Conservation (phyloP, 1,140 invertebrate genomes). For the Ostrea edulis region DNA sequence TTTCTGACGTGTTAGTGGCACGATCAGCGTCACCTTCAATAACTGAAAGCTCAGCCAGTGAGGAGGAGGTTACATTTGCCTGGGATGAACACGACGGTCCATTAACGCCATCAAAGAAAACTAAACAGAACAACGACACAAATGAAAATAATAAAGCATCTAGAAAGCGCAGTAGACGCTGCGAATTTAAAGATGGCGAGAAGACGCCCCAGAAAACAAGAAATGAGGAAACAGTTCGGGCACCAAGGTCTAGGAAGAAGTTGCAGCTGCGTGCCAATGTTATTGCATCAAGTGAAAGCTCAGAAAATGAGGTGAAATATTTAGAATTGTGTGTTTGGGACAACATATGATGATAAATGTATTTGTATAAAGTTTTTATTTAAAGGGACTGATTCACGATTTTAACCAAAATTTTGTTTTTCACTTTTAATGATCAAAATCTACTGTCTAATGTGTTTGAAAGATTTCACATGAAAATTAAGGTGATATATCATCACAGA, state of each 20-base stretch:
- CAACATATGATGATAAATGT: no score
- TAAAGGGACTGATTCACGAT: no score
- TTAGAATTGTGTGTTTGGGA: neutral
- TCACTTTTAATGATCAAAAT: no score
- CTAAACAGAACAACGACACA: slow-evolving; percentile 43
- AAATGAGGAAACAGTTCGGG: neutral
- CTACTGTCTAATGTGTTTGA: no score
- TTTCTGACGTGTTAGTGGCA: slow-evolving; percentile 27
- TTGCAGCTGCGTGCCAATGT: slow-evolving; percentile 43
- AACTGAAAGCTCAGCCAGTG: neutral
- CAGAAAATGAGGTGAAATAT: slow-evolving; percentile 9
- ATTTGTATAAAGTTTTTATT: no score
- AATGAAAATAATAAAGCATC: slow-evolving; percentile 24
- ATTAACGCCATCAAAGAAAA: slow-evolving; percentile 56
- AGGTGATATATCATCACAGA: no score
- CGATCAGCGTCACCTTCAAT: neutral
- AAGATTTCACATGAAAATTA: no score
- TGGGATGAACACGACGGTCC: slow-evolving; percentile 69
- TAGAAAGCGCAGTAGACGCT: slow-evolving; percentile 50
- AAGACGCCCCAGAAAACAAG: slow-evolving; percentile 53
- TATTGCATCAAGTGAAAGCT: slow-evolving; percentile 28
- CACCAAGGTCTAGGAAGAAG: slow-evolving; percentile 49
- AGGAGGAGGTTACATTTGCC: slow-evolving; percentile 65
- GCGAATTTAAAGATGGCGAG: slow-evolving; percentile 51
- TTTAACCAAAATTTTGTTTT: no score